Base-by-base conservation (phyloP, 1,140 invertebrate species). In the Hestina assimilis region DNA sequence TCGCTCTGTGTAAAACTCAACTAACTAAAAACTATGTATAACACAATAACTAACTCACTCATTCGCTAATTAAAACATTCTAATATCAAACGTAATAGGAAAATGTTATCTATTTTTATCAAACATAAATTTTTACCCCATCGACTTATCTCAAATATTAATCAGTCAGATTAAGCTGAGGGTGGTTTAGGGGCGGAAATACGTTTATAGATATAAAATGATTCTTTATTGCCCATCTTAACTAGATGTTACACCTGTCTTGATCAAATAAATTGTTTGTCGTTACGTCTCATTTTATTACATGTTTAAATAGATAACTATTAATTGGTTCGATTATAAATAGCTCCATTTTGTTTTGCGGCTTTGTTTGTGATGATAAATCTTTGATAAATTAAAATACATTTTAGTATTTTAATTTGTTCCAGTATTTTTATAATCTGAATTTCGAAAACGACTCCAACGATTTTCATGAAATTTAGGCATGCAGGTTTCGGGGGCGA, bases 121-220 rank as follows among this genome's bases (percentile, higher is more conserved):
- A 17, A 9, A 38, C 33, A 38, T 19, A 19, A 38, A 38, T 38
- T 38, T 19, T 38, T 17, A 38, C 15, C 33, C 14, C 9, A 17
- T 19, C n/a, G 20, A 3, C 17, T 66, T 72, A 75, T 75, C 72
- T 33, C 3, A 4, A 24, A 55, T 54, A 71, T 75, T 73, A 70
- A 75, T 75, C 72, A 58, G 60, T 26, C 23, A 43, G 70, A 71
- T 72, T 63, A 48, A 35, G 14, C 1, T 35, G 45, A 57, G 61
- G 65, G 59, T 63, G 21, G 62, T 58, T 67, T 59, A 56, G 48
- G 63, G 67, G 69, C 69, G 71, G 72, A 75, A 70, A 70, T 55
- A 43, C 45, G 61, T 59, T 65, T 45, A 60, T 41, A 48, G 52
- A 64, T 43, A 58, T 64, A 68, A 61, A 60, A 76, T 64, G 58